Evolutionary conservation across 2,888 invertebrate species (phyloP).

Genomic region (Macrophya annulata): DNA sequence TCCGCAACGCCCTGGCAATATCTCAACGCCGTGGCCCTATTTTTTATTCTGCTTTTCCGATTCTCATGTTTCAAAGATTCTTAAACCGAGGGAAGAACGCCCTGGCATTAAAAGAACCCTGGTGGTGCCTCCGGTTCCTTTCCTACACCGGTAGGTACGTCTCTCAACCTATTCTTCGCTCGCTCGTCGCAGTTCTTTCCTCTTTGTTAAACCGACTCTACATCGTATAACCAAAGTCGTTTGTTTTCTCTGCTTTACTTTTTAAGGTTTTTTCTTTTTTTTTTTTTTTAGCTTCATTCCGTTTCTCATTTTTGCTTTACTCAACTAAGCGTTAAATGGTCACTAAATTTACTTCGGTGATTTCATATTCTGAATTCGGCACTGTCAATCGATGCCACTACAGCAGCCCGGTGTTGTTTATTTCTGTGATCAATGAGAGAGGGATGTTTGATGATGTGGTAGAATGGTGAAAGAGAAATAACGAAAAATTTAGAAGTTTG

Average conservation of each 20-base stretch:
- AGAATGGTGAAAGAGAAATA: neutral
- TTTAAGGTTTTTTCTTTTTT: neutral
- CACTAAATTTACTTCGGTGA: slow-evolving; percentile 2
- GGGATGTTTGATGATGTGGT: neutral
- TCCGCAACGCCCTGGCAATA: slow-evolving; percentile 54
- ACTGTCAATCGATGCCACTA: neutral
- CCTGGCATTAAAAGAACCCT: slow-evolving; percentile 47
- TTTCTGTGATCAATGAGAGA: neutral
- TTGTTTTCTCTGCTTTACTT: slow-evolving; percentile 38
- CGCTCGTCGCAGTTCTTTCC: neutral
- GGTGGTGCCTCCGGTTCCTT: slow-evolving; percentile 30
- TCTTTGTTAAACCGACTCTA: slow-evolving; percentile 41
- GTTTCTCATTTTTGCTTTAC: neutral
- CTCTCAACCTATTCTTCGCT: slow-evolving; percentile 38
- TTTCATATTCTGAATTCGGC: neutral
- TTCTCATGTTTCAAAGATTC: slow-evolving; percentile 54
- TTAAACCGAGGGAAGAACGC: slow-evolving; percentile 32
- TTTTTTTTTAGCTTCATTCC: neutral
- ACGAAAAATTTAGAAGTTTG: neutral
- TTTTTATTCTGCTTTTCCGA: slow-evolving; percentile 56
- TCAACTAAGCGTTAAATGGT: slow-evolving; percentile 9
- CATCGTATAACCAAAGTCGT: slow-evolving; percentile 32
- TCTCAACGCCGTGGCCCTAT: slow-evolving; percentile 54
- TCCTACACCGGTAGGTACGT: neutral
- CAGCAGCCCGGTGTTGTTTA: neutral